Conservation (phyloP, 2,113 vertebrate genomes). For the Chlorodrepanis virens region DNA sequence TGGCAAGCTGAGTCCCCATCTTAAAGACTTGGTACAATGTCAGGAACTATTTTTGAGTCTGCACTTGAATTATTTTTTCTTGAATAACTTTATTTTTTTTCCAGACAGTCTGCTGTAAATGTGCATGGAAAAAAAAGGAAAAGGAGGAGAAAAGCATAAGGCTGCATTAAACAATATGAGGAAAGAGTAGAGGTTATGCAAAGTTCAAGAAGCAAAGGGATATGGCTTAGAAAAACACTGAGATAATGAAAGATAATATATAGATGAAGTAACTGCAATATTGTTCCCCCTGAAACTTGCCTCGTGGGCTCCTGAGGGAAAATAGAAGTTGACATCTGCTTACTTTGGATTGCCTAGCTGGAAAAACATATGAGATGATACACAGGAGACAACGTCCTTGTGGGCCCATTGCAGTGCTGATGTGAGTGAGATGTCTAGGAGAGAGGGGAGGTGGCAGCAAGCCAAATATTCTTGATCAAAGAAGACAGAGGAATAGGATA, state of each 20-base stretch:
- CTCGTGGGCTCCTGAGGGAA: background rate
- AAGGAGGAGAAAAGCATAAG: background rate
- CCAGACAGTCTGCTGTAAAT: background rate
- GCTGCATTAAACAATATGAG: slow-evolving; percentile 16
- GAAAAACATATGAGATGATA: background rate
- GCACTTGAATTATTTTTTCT: background rate
- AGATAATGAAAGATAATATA: slow-evolving; percentile 48
- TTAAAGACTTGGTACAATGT: background rate
- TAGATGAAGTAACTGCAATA: slow-evolving; percentile 47
- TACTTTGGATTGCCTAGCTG: slow-evolving; percentile 32
- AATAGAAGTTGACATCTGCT: background rate
- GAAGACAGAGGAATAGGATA: background rate
- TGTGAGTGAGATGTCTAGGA: background rate
- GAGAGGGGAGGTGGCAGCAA: background rate
- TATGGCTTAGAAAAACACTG: slow-evolving; percentile 28
- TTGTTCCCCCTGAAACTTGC: slow-evolving; percentile 17
- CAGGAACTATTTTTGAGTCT: background rate
- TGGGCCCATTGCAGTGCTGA: background rate
- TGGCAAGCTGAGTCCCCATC: background rate
- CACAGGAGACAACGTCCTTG: background rate
- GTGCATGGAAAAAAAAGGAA: background rate
- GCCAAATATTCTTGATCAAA: background rate
- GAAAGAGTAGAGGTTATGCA: slow-evolving; percentile 32
- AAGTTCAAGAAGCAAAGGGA: slow-evolving; percentile 39
- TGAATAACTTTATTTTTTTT: background rate